Evolutionary conservation across 2,888 invertebrate species (phyloP).

Genomic region (Aporophyla nigra): DNA sequence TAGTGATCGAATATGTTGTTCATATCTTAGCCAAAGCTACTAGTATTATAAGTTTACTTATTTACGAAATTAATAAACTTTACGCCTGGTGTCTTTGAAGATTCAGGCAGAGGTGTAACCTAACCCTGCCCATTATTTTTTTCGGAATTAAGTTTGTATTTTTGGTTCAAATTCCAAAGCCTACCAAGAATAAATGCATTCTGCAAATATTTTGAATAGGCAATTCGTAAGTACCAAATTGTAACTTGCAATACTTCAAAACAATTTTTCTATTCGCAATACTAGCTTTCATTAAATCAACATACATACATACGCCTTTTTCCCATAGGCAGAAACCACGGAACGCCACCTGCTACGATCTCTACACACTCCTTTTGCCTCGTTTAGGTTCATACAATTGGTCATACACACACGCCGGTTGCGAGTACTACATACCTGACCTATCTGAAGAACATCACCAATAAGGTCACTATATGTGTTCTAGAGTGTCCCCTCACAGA

Average conservation of each 20-base stretch:
- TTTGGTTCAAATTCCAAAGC: not conserved
- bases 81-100: too few relatives aligned
- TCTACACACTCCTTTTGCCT: too few relatives aligned
- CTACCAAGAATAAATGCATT: not conserved
- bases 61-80: not conserved
- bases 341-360: too few relatives aligned
- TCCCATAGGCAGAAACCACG: too few relatives aligned
- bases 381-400: too few relatives aligned
- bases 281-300: not conserved
- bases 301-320: too few relatives aligned
- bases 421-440: too few relatives aligned
- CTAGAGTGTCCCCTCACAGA: too few relatives aligned
- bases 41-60: not conserved
- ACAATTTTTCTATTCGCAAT: not conserved
- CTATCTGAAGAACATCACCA: too few relatives aligned
- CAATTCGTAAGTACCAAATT: not conserved
- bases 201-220: not conserved
- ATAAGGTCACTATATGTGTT: too few relatives aligned
- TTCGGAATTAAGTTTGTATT: not conserved
- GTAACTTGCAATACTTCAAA: not conserved
- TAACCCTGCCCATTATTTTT: not conserved
- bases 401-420: too few relatives aligned
- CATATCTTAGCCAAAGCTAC: not conserved
- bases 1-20: slow-evolving; percentile 2
- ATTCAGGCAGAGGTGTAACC: not conserved